Base-by-base conservation (phyloP, 2,113 vertebrate genomes). In the Brachyistius frenatus region DNA sequence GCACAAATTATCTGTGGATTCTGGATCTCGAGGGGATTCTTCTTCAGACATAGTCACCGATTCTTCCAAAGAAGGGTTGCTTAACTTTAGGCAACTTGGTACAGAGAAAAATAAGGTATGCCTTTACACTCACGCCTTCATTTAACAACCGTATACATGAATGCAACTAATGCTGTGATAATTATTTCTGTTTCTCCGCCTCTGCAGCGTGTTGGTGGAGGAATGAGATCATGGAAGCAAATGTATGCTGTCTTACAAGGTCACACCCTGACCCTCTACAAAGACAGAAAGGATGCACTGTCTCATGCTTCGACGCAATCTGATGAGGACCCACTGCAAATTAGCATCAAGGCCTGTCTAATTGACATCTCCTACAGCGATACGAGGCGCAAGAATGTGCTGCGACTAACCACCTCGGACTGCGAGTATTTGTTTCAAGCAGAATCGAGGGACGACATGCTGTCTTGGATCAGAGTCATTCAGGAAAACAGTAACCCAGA, bases 361-460 rank as follows among this genome's bases (percentile, higher is more conserved):
- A 97, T 99, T 82, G 97, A 99, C 94, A 99, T 99, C 90, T 99
- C 98, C 0, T 99, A 99, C 73, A 97, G 97, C n/a, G 98, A 99
- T 87, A 99, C 98, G 37, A 97, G 98, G 87, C 96, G 97, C 90
- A 99, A 99, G 78, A 97, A 99, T 1, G 98, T 99, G 3, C 97
- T 99, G 69, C 95, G 98, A 11, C 95, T 99, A 5, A 99, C 97
- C 75, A 99, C 98, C 0, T 96, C 97, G 0, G 96, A 99, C 89
- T 96, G 96, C 70, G 96, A 98, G 81, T 99, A 97, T 92, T 94
- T 99, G 60, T 99, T 99, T 87, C 98, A 99, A 85, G 98, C 98
- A 1, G 98, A 99, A 88, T 96, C 98, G 88, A 92, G 97, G 76
- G 97, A 99, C 1, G 96, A 98, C 52, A 99, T 99, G 98, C 89